phyloP scores from a whole-genome alignment of 2,888 invertebrate genomes.

The Galeopsomyia nigrocyanea region DNA sequence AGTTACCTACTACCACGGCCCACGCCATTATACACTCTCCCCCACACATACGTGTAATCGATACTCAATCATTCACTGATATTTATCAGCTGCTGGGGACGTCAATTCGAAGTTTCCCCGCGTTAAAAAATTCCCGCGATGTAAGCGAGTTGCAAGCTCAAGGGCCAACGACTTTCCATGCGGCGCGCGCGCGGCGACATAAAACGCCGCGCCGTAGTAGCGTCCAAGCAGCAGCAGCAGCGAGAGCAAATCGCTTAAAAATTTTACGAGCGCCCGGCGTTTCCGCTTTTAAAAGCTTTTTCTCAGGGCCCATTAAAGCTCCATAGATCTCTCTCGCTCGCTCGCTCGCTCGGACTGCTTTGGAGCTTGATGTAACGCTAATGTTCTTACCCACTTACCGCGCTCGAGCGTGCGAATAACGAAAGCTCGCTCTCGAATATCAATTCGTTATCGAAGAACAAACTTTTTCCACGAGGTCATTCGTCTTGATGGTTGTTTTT shows the following conservation, averaged over 20 bases:
- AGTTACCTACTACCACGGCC: background rate
- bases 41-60: too few relatives aligned
- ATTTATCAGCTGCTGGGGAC: slow-evolving; percentile 20
- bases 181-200: slow-evolving; percentile 47
- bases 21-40: too few relatives aligned
- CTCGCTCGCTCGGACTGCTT: too few relatives aligned
- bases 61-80: too few relatives aligned
- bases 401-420: slow-evolving; percentile 36
- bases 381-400: slow-evolving; percentile 59
- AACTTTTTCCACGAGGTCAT: too few relatives aligned
- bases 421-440: slow-evolving; percentile 26
- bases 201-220: slow-evolving; percentile 47
- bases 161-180: slow-evolving; percentile 48
- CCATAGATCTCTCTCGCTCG: slow-evolving; percentile 48
- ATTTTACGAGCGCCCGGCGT: slow-evolving; percentile 62
- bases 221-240: background rate
- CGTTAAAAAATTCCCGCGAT: slow-evolving; percentile 54
- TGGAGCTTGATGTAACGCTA: slow-evolving; percentile 51
- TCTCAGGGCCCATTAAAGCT: slow-evolving; percentile 59
- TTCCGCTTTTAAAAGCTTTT: slow-evolving; percentile 60
- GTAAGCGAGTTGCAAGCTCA: slow-evolving; percentile 50
- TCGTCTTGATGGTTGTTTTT: too few relatives aligned
- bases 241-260: slow-evolving; percentile 62
- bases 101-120: slow-evolving; percentile 49
- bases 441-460: slow-evolving; percentile 22